Percentiles rank a stretch among this genome's conserved stretches.
Evolutionary conservation across 2,113 vertebrate species (phyloP).

Genomic region (Colinus virginianus): DNA sequence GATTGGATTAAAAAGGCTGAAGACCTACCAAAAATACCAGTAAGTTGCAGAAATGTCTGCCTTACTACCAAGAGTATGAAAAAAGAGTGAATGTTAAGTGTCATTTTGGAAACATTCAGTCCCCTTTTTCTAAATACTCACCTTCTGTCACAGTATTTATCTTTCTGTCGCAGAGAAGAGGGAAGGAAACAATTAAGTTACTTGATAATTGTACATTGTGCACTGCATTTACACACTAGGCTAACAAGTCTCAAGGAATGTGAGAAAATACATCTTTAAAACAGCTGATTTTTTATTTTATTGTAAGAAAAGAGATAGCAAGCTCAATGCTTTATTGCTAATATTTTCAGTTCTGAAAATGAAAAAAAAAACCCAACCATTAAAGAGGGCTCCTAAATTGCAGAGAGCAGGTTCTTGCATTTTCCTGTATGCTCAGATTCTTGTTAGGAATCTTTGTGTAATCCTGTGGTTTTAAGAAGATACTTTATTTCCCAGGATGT

Average conservation of each 20-base stretch:
- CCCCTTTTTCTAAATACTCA: not conserved
- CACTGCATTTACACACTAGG: not conserved
- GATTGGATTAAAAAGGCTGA: not conserved
- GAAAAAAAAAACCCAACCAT: not conserved
- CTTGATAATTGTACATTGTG: not conserved
- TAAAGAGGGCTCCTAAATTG: not conserved
- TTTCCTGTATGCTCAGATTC: not conserved
- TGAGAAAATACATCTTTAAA: not conserved
- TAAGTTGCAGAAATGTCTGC: not conserved
- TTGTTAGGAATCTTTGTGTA: not conserved
- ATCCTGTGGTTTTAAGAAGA: not conserved
- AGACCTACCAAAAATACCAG: not conserved
- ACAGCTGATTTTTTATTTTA: not conserved
- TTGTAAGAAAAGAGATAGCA: not conserved
- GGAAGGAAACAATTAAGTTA: not conserved
- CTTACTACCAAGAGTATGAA: not conserved
- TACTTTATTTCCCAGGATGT: not conserved
- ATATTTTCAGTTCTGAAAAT: not conserved
- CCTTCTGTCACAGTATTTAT: not conserved
- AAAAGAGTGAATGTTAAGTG: not conserved
- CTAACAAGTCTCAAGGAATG: not conserved
- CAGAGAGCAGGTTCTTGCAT: not conserved
- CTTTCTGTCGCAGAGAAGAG: not conserved
- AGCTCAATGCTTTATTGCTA: not conserved
- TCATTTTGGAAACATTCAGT: not conserved